Evolutionary conservation across 2,797 vertebrate genomes (phyloP), one percentile per base, ranked within the genome.

Genomic region (Enoplosus armatus): DNA sequence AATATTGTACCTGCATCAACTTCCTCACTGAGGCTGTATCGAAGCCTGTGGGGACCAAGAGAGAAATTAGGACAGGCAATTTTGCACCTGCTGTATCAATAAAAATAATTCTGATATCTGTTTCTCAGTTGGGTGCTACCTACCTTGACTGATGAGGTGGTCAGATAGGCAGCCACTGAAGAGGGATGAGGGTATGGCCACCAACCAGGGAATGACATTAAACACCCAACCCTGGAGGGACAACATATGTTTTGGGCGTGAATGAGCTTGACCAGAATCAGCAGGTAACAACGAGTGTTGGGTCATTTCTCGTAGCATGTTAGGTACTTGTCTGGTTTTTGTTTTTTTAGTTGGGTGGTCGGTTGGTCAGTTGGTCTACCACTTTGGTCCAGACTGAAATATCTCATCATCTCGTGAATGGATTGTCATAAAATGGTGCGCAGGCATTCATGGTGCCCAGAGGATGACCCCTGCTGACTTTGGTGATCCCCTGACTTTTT

Each of bases 141-240:
- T 63, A 98, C 98, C 98, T 92, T 96, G 96, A 77, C 82, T 95
- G 89, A 99, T 96, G 85, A 98, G 97, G 81, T 95, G 96, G 87
- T 99, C 98, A 1, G 97, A 97, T 11, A 99, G 94, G 83, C 96
- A 96, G 73, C 98, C 98, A 4, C 98, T 97, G 85, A 98, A 93
- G 69, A 99, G 88, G 14, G 97, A 97, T 0, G 96, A 95, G 0
- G 98, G 98, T 70, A 99, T 97, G 14, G 98, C 97, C 83, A 98
- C 96, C 79, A 99, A 92, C 98, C 98, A 99, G 1, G 98, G 98
- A 56, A 99, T 94, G 20, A 98, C 97, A 35, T 99, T 99, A 91
- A 98, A 99, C 90, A 99, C 94, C 98, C 98, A 99, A 12, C 98
- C 98, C 98, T 99, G 90, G 12, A 78, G 29, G 55, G 39, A 85